Conservation (phyloP, 1,140 invertebrate species). For the Batillaria attramentaria region DNA sequence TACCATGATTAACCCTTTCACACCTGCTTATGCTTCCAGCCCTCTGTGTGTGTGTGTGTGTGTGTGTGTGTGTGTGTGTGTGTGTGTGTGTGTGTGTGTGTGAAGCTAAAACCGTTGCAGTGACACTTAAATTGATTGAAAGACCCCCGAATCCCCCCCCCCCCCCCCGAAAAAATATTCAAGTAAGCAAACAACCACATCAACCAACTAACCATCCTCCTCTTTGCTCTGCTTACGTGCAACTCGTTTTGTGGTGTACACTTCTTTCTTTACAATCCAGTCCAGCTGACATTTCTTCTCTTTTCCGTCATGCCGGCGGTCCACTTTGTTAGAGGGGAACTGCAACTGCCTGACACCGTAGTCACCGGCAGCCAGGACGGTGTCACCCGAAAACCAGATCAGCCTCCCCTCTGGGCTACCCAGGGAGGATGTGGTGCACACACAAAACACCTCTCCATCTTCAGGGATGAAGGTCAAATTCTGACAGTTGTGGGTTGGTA, state of each 20-base stretch:
- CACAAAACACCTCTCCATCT: no score
- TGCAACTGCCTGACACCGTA: neutral
- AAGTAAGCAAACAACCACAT: neutral
- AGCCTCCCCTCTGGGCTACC: neutral
- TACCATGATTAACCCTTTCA: no score
- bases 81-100: slow-evolving; percentile 8
- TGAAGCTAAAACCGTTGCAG: no score
- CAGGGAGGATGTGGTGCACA: neutral
- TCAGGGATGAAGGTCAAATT: neutral
- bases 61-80: neutral
- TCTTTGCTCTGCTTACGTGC: neutral
- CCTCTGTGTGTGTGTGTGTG: neutral
- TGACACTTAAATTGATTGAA: no score
- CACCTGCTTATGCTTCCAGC: no score
- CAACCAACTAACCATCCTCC: neutral
- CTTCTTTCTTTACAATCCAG: neutral
- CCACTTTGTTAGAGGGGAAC: neutral
- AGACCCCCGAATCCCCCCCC: no score
- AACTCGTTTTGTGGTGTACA: neutral
- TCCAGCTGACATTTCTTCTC: neutral
- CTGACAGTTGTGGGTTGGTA: neutral
- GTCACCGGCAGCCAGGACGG: no score
- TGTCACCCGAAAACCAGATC: no score
- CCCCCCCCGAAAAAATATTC: no score
- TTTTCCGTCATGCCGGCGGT: neutral